Base-by-base conservation (phyloP, 1,140 invertebrate genomes). In the Zaprionus davidi region DNA sequence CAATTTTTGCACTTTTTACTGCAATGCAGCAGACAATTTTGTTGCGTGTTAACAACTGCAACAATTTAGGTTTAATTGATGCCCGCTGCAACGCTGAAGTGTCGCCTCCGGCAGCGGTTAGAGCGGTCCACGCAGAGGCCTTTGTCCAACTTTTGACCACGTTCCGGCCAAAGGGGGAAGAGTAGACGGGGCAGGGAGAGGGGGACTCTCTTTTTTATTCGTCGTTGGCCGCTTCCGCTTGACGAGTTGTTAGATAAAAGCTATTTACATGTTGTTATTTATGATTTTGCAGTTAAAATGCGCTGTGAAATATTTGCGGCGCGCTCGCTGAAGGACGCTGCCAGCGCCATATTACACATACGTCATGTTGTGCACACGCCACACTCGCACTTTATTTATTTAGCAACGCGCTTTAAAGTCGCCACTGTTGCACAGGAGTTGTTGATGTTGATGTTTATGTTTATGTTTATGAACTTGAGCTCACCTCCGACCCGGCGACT, bases 31-130 rank as follows among this genome's bases (percentile, higher is more conserved):
- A 82, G 85, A 90, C 85, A 90, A 90, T 90, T 90, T 90, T 90
- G 85, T 90, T 90, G 85, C 85, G 81, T 90, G 85, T 90, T 90
- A 90, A 90, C 85, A 90, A 88, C 85, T 90, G 85, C 85, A 90
- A 90, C 85, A 90, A 90, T 88, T 88, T 88, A 90, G 85, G 85
- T 88, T 88, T 88, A 90, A 90, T 90, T 90, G 85, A 90, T 90
- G 85, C 81, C 71, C 79, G 77, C 72, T 83, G 83, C 83, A 73
- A 72, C 75, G 81, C 71, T 84, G 74, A 87, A 87, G 84, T 90
- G 81, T 76, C 66, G 84, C 75, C 75, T 34, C 70, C 41, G 63
- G 75, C 72, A 58, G 58, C 65, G 28, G 65, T 69, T 63, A 62
- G 68, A 36, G 49, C 17, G 11, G 15, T 20, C 17, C 15, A 22